phyloP scores from a whole-genome alignment of 2,113 vertebrate genomes.

The Beaufortia kweichowensis region DNA sequence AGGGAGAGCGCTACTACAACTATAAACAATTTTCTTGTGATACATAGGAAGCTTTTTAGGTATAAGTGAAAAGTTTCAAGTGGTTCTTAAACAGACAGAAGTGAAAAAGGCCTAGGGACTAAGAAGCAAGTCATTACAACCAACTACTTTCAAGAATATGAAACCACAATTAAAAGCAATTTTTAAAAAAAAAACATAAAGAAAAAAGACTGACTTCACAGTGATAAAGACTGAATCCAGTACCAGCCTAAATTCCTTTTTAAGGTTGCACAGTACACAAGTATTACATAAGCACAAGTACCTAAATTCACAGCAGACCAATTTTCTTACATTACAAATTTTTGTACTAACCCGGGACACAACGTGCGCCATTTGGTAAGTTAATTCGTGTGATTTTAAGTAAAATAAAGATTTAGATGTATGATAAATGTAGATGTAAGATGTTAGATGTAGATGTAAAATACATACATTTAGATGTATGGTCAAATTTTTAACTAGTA shows the following conservation, averaged over 20 bases:
- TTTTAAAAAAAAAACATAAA: background rate
- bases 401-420: too few species aligned
- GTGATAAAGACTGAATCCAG: background rate
- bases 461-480: too few species aligned
- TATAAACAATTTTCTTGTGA: constrained; percentile 23
- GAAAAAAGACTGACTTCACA: background rate
- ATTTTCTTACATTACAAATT: too few species aligned
- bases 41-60: background rate
- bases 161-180: background rate
- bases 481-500: too few species aligned
- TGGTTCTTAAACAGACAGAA: background rate
- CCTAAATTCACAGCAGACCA: too few species aligned
- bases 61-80: background rate
- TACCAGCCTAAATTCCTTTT: background rate
- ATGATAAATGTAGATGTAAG: too few species aligned
- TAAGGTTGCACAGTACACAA: too few species aligned
- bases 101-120: background rate
- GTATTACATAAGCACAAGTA: too few species aligned
- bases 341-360: too few species aligned
- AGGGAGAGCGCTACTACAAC: background rate
- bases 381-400: too few species aligned
- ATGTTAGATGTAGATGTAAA: too few species aligned
- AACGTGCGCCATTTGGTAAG: too few species aligned
- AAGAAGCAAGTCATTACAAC: background rate
- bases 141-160: background rate